Conservation (phyloP, 2,113 vertebrate species). For the Dicrurus megarhynchus region DNA sequence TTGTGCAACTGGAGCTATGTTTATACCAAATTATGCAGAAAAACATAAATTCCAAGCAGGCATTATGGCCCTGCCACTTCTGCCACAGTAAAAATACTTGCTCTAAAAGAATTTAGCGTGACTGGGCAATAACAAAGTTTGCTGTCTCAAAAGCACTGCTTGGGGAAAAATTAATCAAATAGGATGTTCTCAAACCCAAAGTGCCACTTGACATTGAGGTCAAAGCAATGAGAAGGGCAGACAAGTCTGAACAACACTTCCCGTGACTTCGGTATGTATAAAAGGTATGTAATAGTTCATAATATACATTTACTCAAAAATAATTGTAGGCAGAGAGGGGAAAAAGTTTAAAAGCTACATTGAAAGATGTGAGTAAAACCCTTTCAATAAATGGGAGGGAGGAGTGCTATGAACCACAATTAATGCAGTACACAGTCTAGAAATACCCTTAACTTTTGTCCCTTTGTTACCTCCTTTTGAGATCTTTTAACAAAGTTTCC, state of each 20-base stretch:
- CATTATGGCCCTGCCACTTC: background rate
- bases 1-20: background rate
- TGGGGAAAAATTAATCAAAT: conserved; percentile 31
- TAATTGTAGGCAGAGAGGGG: background rate
- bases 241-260: conserved; percentile 27
- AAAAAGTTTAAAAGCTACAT: background rate
- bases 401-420: background rate
- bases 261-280: background rate
- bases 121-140: background rate
- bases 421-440: background rate
- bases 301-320: background rate
- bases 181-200: conserved; percentile 4
- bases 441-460: background rate
- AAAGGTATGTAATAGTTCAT: background rate
- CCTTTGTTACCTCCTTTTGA: background rate
- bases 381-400: background rate
- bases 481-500: background rate
- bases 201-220: background rate
- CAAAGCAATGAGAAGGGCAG: conserved; percentile 26
- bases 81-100: background rate
- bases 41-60: background rate
- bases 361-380: background rate
- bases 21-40: background rate
- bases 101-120: background rate
- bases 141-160: background rate